phyloP scores from a whole-genome alignment of 1,140 invertebrate species.

The Halictus rubicundus region DNA sequence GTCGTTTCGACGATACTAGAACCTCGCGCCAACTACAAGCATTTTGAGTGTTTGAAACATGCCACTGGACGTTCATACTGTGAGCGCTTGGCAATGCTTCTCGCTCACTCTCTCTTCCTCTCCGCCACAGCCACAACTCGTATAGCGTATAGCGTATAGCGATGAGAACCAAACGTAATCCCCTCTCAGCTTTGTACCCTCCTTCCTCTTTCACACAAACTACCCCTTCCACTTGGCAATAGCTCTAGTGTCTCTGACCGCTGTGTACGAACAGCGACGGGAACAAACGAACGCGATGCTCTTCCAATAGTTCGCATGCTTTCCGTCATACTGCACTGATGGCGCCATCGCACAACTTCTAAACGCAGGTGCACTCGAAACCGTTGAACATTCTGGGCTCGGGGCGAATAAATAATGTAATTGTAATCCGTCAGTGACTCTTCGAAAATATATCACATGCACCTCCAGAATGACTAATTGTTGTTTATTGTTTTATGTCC shows the following conservation, averaged over 20 bases:
- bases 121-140: constrained; percentile 3
- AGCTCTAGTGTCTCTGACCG: constrained; percentile 74
- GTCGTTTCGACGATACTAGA: constrained; percentile 55
- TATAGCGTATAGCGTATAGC: constrained; percentile 5
- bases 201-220: constrained; percentile 23
- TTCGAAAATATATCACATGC: constrained; percentile 20
- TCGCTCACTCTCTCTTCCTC: constrained; percentile 47
- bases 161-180: constrained; percentile 33
- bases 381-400: constrained; percentile 35
- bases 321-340: constrained; percentile 47
- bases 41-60: constrained; percentile 77
- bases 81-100: constrained; percentile 64
- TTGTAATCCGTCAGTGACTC: constrained; percentile 29
- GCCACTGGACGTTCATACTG: constrained; percentile 74
- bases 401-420: constrained; percentile 34
- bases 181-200: neutral
- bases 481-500: constrained; percentile 13
- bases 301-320: constrained; percentile 69
- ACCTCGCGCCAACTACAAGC: constrained; percentile 73
- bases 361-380: constrained; percentile 53
- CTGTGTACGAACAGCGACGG: constrained; percentile 71
- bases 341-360: constrained; percentile 67
- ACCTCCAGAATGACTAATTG: constrained; percentile 12
- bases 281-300: constrained; percentile 68
- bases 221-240: constrained; percentile 10